Evolutionary conservation across 2,888 invertebrate genomes (phyloP).

Genomic region (Busseola fusca): DNA sequence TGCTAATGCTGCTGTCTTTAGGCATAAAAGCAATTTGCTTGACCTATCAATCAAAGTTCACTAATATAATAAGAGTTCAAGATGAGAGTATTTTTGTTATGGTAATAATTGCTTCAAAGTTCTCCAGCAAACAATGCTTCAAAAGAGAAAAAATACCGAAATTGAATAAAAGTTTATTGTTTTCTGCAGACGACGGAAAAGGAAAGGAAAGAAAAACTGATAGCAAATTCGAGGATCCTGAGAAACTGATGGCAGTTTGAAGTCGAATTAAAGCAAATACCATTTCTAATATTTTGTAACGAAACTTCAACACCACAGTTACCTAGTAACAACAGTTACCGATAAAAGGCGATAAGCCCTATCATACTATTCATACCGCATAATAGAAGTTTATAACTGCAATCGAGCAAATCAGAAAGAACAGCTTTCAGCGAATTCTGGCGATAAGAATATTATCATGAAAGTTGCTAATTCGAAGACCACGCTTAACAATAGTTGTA

Average conservation of each 20-base stretch:
- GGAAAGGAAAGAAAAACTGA: neutral
- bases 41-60: slow-evolving; percentile 14
- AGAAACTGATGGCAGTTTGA: neutral
- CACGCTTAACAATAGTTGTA: no score
- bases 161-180: neutral
- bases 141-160: neutral
- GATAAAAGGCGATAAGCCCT: slow-evolving; percentile 12
- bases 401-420: neutral
- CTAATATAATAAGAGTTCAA: neutral
- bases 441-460: neutral
- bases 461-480: no score
- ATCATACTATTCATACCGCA: neutral
- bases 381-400: neutral
- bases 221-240: no score
- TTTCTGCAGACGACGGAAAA: neutral
- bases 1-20: slow-evolving; percentile 9
- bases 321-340: slow-evolving; percentile 1
- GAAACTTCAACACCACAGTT: neutral
- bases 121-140: neutral
- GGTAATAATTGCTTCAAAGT: neutral
- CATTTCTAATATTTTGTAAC: neutral
- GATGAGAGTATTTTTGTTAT: neutral
- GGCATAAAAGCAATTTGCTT: slow-evolving; percentile 7
- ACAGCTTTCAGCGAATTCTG: neutral
- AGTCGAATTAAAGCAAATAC: neutral